Percentiles rank a stretch among this genome's conserved stretches.
These are phyloP conservation scores for Dolichoris vasculosae DNA, from an alignment of 1,140 invertebrate species.

Conservation along the genomic window DNA sequence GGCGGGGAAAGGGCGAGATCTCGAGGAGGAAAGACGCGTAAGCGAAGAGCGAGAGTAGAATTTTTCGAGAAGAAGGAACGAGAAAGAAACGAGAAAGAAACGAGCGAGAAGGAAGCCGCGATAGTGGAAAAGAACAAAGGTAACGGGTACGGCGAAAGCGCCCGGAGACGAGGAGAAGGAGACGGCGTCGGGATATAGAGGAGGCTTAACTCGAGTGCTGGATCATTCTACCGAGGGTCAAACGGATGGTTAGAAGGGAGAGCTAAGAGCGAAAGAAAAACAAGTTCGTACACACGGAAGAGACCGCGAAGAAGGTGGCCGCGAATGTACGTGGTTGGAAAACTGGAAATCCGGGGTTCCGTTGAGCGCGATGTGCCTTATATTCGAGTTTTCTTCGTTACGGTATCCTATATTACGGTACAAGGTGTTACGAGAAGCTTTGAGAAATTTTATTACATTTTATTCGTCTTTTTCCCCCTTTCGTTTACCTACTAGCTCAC, in stretches of 20 bases:
- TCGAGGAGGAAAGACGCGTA: constrained; percentile 16
- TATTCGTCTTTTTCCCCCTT: background rate
- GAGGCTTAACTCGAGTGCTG: constrained; percentile 5
- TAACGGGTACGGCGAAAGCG: constrained; percentile 35
- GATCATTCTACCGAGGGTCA: constrained; percentile 27
- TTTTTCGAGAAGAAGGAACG: constrained; percentile 25
- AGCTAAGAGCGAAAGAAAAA: constrained; percentile 30
- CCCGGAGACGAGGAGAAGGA: background rate
- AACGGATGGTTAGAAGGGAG: constrained; percentile 35
- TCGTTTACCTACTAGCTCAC: background rate
- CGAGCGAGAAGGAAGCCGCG: background rate
- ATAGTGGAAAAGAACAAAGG: constrained; percentile 46
- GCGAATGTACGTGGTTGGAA: constrained; percentile 59
- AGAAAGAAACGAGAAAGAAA: constrained; percentile 12
- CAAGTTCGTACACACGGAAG: constrained; percentile 21
- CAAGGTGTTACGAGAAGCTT: constrained; percentile 33
- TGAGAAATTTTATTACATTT: constrained; percentile 19
- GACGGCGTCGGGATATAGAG: background rate
- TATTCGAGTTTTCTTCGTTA: constrained; percentile 64
- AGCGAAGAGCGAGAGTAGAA: background rate
- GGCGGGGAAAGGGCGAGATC: constrained; percentile 9
- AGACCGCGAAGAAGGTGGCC: constrained; percentile 38
- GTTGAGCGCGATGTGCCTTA: constrained; percentile 22
- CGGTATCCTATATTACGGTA: constrained; percentile 54
- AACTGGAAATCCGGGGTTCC: constrained; percentile 52